Conservation (phyloP, 2,888 invertebrate species). For the Resseliella maxima region DNA sequence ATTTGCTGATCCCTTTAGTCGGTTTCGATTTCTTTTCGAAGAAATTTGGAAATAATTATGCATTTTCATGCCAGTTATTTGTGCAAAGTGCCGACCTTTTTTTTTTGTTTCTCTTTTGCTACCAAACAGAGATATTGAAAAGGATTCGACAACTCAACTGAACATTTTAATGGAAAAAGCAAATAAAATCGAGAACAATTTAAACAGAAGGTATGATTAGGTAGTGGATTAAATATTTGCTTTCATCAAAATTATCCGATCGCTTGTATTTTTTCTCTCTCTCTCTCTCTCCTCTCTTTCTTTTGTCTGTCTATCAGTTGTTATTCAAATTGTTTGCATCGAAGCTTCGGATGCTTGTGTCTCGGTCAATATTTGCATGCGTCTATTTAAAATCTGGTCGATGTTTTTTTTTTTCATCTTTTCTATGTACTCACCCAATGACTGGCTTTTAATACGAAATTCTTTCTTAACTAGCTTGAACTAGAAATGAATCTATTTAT, state of each 20-base stretch:
- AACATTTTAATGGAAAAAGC: neutral
- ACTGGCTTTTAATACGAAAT: neutral
- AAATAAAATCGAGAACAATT: constrained; percentile 32
- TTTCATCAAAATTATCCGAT: constrained; percentile 47
- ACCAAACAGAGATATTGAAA: neutral
- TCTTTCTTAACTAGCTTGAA: neutral
- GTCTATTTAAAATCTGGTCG: neutral
- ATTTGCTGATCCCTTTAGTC: constrained; percentile 1
- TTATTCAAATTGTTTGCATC: neutral
- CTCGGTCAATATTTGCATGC: constrained; percentile 38
- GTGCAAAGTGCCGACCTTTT: neutral
- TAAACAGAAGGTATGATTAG: constrained; percentile 7
- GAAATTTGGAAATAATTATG: constrained; percentile 5
- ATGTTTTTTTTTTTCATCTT: neutral
- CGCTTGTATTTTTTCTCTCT: neutral
- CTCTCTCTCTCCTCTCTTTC: neutral
- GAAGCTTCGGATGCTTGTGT: neutral
- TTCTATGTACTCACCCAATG: no score
- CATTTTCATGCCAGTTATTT: neutral
- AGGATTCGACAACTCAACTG: neutral
- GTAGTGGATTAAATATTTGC: constrained; percentile 13
- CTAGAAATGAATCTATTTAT: neutral
- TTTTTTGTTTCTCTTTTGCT: neutral
- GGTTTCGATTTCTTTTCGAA: neutral
- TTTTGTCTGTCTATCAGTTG: neutral